phyloP scores from a whole-genome alignment of 2,888 invertebrate genomes.

The Quadroppia sp. region DNA sequence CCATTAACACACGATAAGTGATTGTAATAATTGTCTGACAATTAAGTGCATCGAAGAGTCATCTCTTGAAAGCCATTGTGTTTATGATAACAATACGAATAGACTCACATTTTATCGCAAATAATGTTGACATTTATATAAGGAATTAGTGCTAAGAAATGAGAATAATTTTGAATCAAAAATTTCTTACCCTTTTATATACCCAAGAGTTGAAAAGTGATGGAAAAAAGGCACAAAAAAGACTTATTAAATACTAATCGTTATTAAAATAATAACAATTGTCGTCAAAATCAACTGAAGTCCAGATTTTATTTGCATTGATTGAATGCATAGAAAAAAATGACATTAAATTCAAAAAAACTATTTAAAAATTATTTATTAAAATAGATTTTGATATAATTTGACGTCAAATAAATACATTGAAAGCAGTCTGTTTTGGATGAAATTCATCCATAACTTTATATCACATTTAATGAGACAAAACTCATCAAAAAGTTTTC shows the following conservation, averaged over 20 bases:
- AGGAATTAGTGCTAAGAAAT: neutral
- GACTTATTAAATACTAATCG: neutral
- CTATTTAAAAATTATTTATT: neutral
- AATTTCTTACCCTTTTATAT: neutral
- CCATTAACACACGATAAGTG: conserved; percentile 17
- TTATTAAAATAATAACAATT: too few species aligned
- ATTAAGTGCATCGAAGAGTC: conserved; percentile 12
- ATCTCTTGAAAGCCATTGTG: neutral
- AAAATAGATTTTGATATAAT: neutral
- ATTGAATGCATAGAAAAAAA: neutral
- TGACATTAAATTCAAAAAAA: neutral
- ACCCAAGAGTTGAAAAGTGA: neutral
- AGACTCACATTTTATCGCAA: neutral
- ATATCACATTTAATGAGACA: neutral
- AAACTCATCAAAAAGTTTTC: too few species aligned
- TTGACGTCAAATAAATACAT: neutral
- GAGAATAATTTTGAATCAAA: neutral
- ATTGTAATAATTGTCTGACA: conserved; percentile 16
- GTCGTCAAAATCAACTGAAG: neutral
- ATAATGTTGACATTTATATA: neutral
- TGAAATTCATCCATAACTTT: conserved; percentile 8
- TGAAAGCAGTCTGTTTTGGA: neutral
- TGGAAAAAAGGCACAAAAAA: neutral
- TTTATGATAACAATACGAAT: neutral
- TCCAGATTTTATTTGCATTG: neutral